Evolutionary conservation across 2,113 vertebrate species (phyloP).

Genomic region (Psittacula cyanocephala): DNA sequence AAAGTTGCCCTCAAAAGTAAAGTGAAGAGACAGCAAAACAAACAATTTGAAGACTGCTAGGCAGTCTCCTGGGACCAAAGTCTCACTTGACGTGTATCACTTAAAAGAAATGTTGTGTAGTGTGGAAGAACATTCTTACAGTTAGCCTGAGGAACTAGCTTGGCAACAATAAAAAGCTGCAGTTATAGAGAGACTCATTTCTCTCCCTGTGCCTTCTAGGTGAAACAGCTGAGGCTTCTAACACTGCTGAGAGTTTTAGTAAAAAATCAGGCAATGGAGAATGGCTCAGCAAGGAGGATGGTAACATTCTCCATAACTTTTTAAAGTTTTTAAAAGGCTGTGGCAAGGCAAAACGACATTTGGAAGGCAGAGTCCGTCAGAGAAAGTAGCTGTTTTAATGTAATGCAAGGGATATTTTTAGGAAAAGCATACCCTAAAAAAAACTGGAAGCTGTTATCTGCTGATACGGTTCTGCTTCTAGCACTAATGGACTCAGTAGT

Average conservation of each 20-base stretch:
- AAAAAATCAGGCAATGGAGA: slow-evolving; percentile 6
- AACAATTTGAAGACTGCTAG: slow-evolving; percentile 40
- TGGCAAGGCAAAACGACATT: neutral
- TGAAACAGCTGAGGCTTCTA: slow-evolving; percentile 42
- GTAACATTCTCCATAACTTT: neutral
- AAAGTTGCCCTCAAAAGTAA: slow-evolving; percentile 32
- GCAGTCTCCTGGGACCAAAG: slow-evolving; percentile 42
- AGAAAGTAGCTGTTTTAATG: slow-evolving; percentile 19
- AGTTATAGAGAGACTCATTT: slow-evolving; percentile 39
- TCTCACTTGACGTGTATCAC: slow-evolving; percentile 41
- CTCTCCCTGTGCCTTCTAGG: slow-evolving; percentile 41
- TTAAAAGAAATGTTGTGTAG: slow-evolving; percentile 51
- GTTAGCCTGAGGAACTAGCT: slow-evolving; percentile 47
- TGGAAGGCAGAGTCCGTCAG: neutral
- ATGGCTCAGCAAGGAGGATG: neutral
- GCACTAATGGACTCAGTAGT: slow-evolving; percentile 6
- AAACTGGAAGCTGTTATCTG: neutral
- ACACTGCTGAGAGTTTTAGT: slow-evolving; percentile 12
- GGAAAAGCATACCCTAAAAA: slow-evolving; percentile 20
- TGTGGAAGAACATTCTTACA: slow-evolving; percentile 49
- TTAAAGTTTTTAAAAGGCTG: neutral
- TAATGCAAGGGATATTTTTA: slow-evolving; percentile 2
- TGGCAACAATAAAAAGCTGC: slow-evolving; percentile 58
- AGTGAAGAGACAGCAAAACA: slow-evolving; percentile 26
- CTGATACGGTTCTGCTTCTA: slow-evolving; percentile 5